Base-by-base conservation (phyloP, 2,888 invertebrate species). In the Cerceris ruficornis region DNA sequence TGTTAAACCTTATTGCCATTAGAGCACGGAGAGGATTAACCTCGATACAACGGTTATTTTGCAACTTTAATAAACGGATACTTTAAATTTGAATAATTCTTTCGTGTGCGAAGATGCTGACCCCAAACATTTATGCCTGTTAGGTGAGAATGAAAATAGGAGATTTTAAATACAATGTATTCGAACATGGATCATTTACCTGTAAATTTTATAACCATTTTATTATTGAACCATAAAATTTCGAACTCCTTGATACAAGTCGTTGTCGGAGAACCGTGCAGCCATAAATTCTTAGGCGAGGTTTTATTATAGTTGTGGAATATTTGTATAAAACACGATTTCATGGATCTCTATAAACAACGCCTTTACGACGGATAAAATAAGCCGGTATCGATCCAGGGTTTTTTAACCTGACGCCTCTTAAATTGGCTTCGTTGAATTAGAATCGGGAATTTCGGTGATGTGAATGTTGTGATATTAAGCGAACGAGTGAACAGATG, bases 161-260 rank as follows among this genome's bases (percentile, higher is more conserved):
- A 28, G 4, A 4, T 14, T n/a, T 74, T 62, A 52, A 74, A 69
- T 62, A 59, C 50, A 15, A 62, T 58, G 49, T 49, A 62, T 62
- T 28, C 43, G 17, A 61, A 42, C 28, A 61, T 41, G 4, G 6
- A 15, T 43, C 41, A 50, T 28, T 54, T 17, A 39, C 7, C 11
- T 15, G 17, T 43, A 14, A 13, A 61, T 59, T 75, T 71, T 61
- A 61, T 39, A 15, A 41, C 0, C 14, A n/a, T 65, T 78, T 75
- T 79, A 72, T 72, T 79, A 66, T 65, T 46, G 28, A 28, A 15
- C 46, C 66, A 17, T 79, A 76, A 79, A 72, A 59, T 55, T 68
- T 13, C 42, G 55, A 65, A 60, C 55, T 61, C 9, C 50, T 54
- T 39, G 58, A 61, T 60, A 67, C 42, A 11, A 54, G 42, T n/a